Evolutionary conservation across 2,113 vertebrate species (phyloP), one percentile per base, ranked within the genome.

Genomic region (Todiramphus chloris): DNA sequence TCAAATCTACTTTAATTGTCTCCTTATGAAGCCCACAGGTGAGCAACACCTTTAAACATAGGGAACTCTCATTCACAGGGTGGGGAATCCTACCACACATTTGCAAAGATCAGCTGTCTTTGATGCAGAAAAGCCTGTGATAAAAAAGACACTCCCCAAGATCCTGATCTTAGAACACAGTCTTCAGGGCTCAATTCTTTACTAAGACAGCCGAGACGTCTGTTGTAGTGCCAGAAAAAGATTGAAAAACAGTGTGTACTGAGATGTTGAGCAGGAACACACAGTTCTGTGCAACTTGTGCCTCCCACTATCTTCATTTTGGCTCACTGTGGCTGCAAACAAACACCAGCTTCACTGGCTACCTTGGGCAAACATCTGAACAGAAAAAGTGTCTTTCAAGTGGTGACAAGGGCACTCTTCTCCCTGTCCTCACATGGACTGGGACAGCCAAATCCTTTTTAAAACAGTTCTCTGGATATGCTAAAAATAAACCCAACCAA

Each of bases 41-140:
- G 15, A 87, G 27, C 51, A 92, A 56, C 39, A 77, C 63, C 15
- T 91, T 90, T 69, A 87, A 76, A 41, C 37, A 67, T 17, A 58
- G 31, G 44, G 62, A 93, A 58, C 14, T 15, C 27, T 19, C n/a
- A 62, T 35, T 53, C 63, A 87, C 58, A 82, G 75, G 0, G 0
- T 25, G 23, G 2, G 5, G 10, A 21, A 53, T 39, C 43, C 21
- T 55, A 30, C 41, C 3, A 1, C 70, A 80, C 41, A 62, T 87
- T 94, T 90, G 44, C 62, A 87, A 80, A 87, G 46, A 87, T 69
- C 59, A 63, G 41, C 41, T 30, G 63, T 70, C 51, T 90, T 90
- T 83, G 79, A 67, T 90, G 63, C 37, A 93, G 82, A 88, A 88
- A 94, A 93, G 31, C 37, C 55, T 91, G 85, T 67, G 21, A 82